phyloP scores from a whole-genome alignment of 2,797 vertebrate species.

The Sebastiscus tertius region DNA sequence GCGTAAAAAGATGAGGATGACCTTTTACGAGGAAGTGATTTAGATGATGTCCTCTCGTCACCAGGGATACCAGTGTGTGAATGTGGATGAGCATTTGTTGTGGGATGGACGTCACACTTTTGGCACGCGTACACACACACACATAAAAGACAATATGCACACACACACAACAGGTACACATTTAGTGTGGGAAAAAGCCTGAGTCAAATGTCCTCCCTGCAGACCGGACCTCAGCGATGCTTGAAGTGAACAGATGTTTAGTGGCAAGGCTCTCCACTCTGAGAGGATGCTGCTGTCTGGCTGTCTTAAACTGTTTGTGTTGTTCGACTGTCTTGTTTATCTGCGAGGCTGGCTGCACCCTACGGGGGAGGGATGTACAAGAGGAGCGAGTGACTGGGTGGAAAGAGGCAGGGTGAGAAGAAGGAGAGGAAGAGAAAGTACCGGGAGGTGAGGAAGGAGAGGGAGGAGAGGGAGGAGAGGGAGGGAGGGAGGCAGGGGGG shows the following conservation, averaged over 20 bases:
- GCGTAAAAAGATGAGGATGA: conserved; percentile 67
- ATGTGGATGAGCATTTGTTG: conserved; percentile 62
- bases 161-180: conserved; percentile 33
- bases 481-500: neutral
- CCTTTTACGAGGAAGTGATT: conserved; percentile 75
- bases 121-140: conserved; percentile 28
- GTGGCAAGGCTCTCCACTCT: conserved; percentile 22
- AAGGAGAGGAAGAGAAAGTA: conserved; percentile 24
- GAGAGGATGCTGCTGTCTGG: conserved; percentile 57
- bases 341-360: conserved; percentile 41
- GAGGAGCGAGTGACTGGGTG: conserved; percentile 46
- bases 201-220: conserved; percentile 35
- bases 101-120: conserved; percentile 55
- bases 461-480: neutral
- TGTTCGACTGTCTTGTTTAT: conserved; percentile 60
- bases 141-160: neutral
- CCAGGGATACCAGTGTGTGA: conserved; percentile 63
- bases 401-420: conserved; percentile 50
- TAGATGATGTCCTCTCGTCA: conserved; percentile 69
- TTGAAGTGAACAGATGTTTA: conserved; percentile 62
- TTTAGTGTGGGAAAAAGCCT: conserved; percentile 16
- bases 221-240: conserved; percentile 37
- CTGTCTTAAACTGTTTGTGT: conserved; percentile 64
- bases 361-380: conserved; percentile 41
- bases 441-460: conserved; percentile 13